These are phyloP conservation scores for Caenorhabditis elegans DNA, from an alignment of 1,140 invertebrate genomes.

Conservation along the genomic window WBcel235 BX284602.5:1239501-1240000, in stretches of 20 bases:
- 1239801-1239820: not conserved
- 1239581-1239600: no score
- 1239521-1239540: no score
- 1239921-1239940: not conserved
- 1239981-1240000: conserved; percentile 26
- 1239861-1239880: not conserved
- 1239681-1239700: not conserved
- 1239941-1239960: conserved; percentile 47
- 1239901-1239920: not conserved
- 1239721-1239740: conserved; percentile 18
- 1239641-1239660: not conserved
- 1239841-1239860: not conserved
- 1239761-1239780: not conserved
- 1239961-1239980: conserved; percentile 40
- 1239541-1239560: no score
- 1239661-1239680: not conserved
- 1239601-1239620: no score
- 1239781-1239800: not conserved
- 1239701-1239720: not conserved
- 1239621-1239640: no score
- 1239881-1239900: conserved; percentile 13
- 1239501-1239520: no score
- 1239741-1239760: not conserved
- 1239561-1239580: no score
- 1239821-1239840: not conserved